These are phyloP conservation scores for Smutsia temminckii DNA, from an alignment of 2,797 vertebrate genomes.

Conservation along the genomic window DNA sequence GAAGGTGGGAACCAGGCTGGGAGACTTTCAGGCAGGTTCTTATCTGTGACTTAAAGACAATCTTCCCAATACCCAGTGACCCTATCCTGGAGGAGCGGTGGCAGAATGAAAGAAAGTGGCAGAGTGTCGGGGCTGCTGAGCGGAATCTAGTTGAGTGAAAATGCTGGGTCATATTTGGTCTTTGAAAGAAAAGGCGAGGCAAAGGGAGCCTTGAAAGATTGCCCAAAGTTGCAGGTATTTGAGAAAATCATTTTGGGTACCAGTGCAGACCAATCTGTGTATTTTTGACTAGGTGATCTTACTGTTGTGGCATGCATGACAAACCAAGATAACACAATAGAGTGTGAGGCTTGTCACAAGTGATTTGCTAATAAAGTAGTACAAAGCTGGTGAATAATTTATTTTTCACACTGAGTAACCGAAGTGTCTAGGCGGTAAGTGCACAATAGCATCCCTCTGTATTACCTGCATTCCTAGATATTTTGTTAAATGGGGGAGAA, in stretches of 20 bases:
- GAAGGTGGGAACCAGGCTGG: no score
- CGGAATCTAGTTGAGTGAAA: neutral
- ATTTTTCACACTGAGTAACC: neutral
- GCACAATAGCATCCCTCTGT: neutral
- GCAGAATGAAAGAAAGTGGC: neutral
- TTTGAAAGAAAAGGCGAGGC: neutral
- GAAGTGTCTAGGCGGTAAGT: neutral
- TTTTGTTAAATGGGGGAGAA: neutral
- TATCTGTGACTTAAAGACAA: neutral
- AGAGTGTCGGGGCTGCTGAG: neutral
- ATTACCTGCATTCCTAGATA: neutral
- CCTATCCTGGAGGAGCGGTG: neutral
- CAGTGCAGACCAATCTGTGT: neutral
- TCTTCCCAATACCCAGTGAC: neutral
- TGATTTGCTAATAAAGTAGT: neutral
- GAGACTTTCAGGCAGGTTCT: neutral
- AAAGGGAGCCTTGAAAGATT: neutral
- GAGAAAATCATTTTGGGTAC: neutral
- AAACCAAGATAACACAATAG: neutral
- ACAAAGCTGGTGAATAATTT: slow-evolving; percentile 48
- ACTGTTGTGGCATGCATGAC: neutral
- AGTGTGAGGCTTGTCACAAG: neutral
- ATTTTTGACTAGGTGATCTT: neutral
- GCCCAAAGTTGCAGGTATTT: neutral
- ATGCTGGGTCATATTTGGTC: neutral